Evolutionary conservation across 2,113 vertebrate species (phyloP), one percentile per base, ranked within the genome.

Genomic region (Montifringilla adamsi): DNA sequence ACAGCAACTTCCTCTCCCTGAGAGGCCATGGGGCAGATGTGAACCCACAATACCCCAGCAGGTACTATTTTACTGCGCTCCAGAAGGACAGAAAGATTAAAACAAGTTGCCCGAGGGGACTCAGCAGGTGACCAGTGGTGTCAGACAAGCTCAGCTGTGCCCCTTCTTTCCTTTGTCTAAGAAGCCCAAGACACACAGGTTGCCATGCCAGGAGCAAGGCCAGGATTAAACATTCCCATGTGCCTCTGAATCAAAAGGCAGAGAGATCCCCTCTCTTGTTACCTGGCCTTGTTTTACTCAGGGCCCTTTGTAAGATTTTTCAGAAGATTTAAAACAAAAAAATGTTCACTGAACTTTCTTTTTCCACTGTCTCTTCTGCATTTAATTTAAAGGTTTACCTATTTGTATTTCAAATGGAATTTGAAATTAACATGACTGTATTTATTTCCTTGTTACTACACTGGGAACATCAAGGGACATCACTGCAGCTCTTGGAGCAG

Each of bases 401-500:
- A 44, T 72, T 78, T 94, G 89, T 93, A 84, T 92, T 96, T 93
- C 94, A 95, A 84, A 81, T 37, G 33, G 89, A 84, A 95, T 91
- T 47, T 59, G 60, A 86, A 89, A 90, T 67, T 44, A 94, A 81
- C 66, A 55, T 0, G 1, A 24, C 30, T 68, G 35, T 28, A 64
- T 64, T 93, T 84, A 91, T 92, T 78, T 84, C 80, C 72, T 46
- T 79, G 63, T 73, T 92, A 77, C 46, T 68, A 55, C 63, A 59
- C 15, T 2, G 7, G 59, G 20, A 90, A 62, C 55, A 80, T 30
- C 50, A 73, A 92, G 89, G 76, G 85, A 90, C 59, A 35, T 19
- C 43, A 17, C 20, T 6, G 43, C 58, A 73, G 82, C 55, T 44
- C 15, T 20, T 49, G 18, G 49, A 68, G 46, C 2, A 26, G 49